These are phyloP conservation scores for Campopleginae sp. DNA, from an alignment of 2,888 invertebrate genomes.

Conservation along the genomic window DNA sequence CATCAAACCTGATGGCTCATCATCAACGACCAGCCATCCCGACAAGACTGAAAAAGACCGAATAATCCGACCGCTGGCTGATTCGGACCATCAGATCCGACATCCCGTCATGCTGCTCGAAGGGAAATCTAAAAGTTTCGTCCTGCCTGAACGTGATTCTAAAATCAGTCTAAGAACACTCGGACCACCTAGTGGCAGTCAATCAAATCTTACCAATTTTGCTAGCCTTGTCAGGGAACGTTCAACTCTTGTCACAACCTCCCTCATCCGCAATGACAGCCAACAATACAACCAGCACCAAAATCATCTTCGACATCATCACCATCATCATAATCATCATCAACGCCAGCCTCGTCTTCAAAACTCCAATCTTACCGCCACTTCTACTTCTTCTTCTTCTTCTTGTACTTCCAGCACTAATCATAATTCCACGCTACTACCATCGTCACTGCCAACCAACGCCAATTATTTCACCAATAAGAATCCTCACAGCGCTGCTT, in stretches of 20 bases:
- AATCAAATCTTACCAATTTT: conserved; percentile 68
- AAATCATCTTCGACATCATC: conserved; percentile 45
- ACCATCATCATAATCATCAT: conserved; percentile 68
- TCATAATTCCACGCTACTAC: conserved; percentile 80
- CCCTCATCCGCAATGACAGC: conserved; percentile 70
- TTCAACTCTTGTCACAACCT: conserved; percentile 66
- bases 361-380: conserved; percentile 63
- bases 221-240: conserved; percentile 65
- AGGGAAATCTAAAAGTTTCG: conserved; percentile 79
- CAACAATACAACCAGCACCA: conserved; percentile 69
- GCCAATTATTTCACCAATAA: conserved; percentile 67
- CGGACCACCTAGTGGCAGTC: conserved; percentile 69
- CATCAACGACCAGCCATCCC: conserved; percentile 11
- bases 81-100: conserved; percentile 70
- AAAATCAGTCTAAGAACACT: conserved; percentile 8
- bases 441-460: conserved; percentile 77
- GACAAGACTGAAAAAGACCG: conserved; percentile 65
- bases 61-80: conserved; percentile 76
- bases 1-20: conserved; percentile 33
- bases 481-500: conserved; percentile 69
- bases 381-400: conserved; percentile 78
- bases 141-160: conserved; percentile 75
- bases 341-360: conserved; percentile 72
- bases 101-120: conserved; percentile 75
- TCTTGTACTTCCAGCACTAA: conserved; percentile 82